Evolutionary conservation across 2,888 invertebrate genomes (phyloP), one percentile per base, ranked within the genome.

Genomic region (Acleris holmiana): DNA sequence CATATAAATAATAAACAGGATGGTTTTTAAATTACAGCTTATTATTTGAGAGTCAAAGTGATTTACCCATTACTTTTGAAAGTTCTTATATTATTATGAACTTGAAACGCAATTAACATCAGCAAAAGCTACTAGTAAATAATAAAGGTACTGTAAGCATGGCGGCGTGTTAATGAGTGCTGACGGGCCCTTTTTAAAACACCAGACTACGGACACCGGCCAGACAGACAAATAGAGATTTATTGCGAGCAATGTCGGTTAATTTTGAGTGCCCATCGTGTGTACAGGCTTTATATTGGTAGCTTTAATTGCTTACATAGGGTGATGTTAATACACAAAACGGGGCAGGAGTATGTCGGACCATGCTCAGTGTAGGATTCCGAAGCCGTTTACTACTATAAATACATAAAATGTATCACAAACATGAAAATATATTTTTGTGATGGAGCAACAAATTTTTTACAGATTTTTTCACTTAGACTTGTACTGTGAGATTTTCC

Each of bases 241-340:
- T 80, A 79, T 76, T 71, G 72, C 70, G 77, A 73, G 84, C 85
- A 85, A 84, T 85, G 81, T 76, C 70, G 76, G 78, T 78, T 85
- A 83, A 85, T 84, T 85, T 81, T 69, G 68, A 41, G 75, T 61
- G 17, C 48, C 21, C 17, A 44, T 44, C 4, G 17, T 44, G n/a
- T 44, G 44, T 17, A n/a, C n/a, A n/a, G 17, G 35, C 35, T 35
- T 7, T 44, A 17, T 15, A 17, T 44, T 7, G n/a, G 17, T n/a
- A 44, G 44, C 17, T 44, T 7, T n/a, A 44, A 44, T 44, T 44
- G 35, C 35, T 35, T 10, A 13, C 35, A 13, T 35, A 23, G 4
- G 35, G 8, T 41, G 41, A 41, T 44, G 6, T 44, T 44, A 44
- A 44, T 17, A 35, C 8, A 35, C 2, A n/a, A n/a, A n/a, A n/a